Percentiles rank a stretch among this genome's conserved stretches.
Evolutionary conservation across 2,888 invertebrate genomes (phyloP).

Genomic region (Drosophila nr. perissopoda): DNA sequence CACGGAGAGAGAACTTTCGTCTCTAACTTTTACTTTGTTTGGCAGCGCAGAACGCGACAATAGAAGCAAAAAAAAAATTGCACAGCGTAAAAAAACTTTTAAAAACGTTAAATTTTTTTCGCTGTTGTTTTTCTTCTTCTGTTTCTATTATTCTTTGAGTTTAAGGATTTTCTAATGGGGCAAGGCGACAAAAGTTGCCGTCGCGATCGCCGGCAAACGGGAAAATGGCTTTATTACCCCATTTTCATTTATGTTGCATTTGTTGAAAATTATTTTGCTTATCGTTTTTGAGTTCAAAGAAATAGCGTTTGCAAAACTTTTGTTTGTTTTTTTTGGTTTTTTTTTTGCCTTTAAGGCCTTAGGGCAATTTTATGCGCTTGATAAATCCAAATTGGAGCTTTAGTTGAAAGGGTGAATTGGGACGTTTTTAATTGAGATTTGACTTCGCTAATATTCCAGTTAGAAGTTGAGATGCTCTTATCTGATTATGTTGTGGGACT

Average conservation of each 20-base stretch:
- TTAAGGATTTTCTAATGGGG: slow-evolving; percentile 64
- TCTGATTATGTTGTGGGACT: background rate
- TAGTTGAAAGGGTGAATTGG: background rate
- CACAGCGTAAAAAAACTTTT: slow-evolving; percentile 50
- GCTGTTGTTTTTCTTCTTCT: slow-evolving; percentile 16
- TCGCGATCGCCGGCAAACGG: slow-evolving; percentile 26
- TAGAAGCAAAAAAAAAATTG: slow-evolving; percentile 27
- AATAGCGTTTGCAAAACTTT: slow-evolving; percentile 13
- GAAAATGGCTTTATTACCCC: slow-evolving; percentile 15
- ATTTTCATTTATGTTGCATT: slow-evolving; percentile 35
- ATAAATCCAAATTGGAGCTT: slow-evolving; percentile 21
- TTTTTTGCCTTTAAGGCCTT: slow-evolving; percentile 6
- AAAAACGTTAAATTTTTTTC: slow-evolving; percentile 54
- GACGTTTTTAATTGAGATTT: background rate
- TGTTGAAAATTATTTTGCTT: slow-evolving; percentile 52
- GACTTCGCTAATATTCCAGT: background rate
- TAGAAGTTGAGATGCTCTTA: background rate
- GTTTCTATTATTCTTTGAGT: slow-evolving; percentile 14
- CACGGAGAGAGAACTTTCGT: slow-evolving; percentile 74
- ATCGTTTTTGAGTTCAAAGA: slow-evolving; percentile 47
- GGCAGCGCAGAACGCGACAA: slow-evolving; percentile 53
- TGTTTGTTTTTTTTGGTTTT: background rate
- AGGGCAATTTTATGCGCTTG: slow-evolving; percentile 18
- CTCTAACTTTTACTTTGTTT: slow-evolving; percentile 79
- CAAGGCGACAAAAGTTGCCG: slow-evolving; percentile 48